Evolutionary conservation across 23 tunicate genomes (phyloP).

Genomic region (Styela plicata): DNA sequence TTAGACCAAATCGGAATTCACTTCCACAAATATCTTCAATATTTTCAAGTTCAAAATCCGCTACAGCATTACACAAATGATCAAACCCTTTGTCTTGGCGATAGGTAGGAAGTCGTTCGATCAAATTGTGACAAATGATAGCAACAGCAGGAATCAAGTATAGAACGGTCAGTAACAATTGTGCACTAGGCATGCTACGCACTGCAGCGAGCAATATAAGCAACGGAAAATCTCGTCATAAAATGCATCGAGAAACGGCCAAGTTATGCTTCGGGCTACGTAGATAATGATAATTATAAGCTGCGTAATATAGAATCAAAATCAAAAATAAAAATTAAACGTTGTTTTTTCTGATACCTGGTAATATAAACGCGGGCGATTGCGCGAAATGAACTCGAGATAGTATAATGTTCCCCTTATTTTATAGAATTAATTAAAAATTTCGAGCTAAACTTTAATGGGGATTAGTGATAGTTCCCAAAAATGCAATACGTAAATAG

Average conservation of each 20-base stretch:
- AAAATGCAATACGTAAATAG: no score
- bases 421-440: no score
- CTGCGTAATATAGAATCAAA: not conserved
- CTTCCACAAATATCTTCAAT: not conserved
- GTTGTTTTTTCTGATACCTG: not conserved
- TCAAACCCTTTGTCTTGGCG: not conserved
- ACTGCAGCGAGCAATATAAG: conserved; percentile 1
- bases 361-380: not conserved
- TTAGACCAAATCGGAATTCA: not conserved
- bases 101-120: conserved; percentile 17
- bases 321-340: not conserved
- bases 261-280: not conserved
- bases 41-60: not conserved
- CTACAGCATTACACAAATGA: not conserved
- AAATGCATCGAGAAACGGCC: not conserved
- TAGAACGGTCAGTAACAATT: conserved; percentile 11
- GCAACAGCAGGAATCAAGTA: conserved; percentile 10
- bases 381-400: no score
- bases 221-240: not conserved
- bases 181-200: conserved; percentile 27
- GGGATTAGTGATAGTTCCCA: no score
- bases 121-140: conserved; percentile 16
- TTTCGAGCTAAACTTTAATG: no score
- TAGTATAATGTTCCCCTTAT: no score
- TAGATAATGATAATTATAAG: not conserved